phyloP scores from a whole-genome alignment of 2,888 invertebrate species.

The Stenichneumon culpator region DNA sequence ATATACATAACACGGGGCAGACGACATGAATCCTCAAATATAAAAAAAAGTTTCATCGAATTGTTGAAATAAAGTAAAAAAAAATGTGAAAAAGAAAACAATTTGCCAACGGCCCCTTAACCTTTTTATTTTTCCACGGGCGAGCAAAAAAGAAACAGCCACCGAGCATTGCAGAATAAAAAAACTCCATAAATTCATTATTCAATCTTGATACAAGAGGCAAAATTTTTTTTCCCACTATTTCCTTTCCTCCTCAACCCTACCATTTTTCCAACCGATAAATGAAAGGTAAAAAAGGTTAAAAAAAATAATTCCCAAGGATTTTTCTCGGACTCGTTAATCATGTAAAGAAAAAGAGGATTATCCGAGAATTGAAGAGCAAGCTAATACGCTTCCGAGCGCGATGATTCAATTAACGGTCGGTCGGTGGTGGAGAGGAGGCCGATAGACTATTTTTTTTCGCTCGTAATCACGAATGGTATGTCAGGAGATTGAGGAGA shows the following conservation, averaged over 20 bases:
- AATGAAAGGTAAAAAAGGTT: constrained; percentile 27
- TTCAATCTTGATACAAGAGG: background rate
- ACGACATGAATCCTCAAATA: background rate
- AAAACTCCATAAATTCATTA: background rate
- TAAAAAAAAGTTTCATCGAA: background rate
- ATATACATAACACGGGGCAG: background rate
- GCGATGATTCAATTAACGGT: constrained; percentile 59
- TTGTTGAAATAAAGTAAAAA: background rate
- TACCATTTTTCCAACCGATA: background rate
- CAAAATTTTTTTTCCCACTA: constrained; percentile 23
- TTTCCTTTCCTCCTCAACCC: background rate
- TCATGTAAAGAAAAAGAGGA: constrained; percentile 19
- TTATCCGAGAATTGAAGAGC: constrained; percentile 36
- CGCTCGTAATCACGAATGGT: constrained; percentile 47
- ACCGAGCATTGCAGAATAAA: background rate
- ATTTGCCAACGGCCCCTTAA: too few relatives aligned
- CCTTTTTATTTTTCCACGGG: background rate
- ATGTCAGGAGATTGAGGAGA: constrained; percentile 23
- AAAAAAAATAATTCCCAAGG: background rate
- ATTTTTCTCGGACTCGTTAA: constrained; percentile 6
- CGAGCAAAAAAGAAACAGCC: background rate
- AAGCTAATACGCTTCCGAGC: constrained; percentile 27
- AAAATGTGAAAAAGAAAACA: background rate
- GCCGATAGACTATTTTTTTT: constrained; percentile 41
- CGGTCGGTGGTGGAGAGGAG: constrained; percentile 28